Percentiles rank a stretch among this genome's conserved stretches.
Conservation (phyloP, 2,888 invertebrate genomes). For the Apoda limacodes region DNA sequence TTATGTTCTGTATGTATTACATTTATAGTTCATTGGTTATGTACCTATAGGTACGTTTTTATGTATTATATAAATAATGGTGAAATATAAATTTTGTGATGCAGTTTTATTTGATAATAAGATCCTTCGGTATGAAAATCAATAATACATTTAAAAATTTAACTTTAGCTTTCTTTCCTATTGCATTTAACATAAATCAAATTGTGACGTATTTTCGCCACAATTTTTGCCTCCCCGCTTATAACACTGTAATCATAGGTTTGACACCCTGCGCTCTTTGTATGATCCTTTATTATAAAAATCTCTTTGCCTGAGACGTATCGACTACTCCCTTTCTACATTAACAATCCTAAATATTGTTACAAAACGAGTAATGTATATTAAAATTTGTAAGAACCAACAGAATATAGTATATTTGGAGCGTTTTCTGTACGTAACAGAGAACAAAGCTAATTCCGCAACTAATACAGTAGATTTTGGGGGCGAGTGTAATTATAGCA, state of each 20-base stretch:
- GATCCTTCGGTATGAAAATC: too few species aligned
- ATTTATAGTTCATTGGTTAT: too few species aligned
- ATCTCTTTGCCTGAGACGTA: too few species aligned
- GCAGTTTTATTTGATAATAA: too few species aligned
- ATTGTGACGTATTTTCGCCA: conserved; percentile 42
- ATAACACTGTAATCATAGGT: conserved; percentile 63
- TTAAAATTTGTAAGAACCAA: conserved; percentile 6
- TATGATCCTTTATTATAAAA: conserved; percentile 13
- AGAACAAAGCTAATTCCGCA: conserved; percentile 36
- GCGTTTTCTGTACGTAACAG: conserved; percentile 26
- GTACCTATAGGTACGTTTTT: too few species aligned
- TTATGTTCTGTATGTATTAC: too few species aligned
- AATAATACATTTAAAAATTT: too few species aligned
- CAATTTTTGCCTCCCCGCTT: conserved; percentile 47
- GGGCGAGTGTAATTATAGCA: conserved; percentile 57
- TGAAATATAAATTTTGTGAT: too few species aligned
- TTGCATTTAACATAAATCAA: conserved; percentile 1
- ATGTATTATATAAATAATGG: too few species aligned
- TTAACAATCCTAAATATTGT: too few species aligned
- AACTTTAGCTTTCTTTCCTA: too few species aligned
- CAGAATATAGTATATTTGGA: conserved; percentile 2
- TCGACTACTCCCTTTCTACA: too few species aligned
- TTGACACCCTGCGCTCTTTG: conserved; percentile 41
- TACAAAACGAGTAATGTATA: conserved; percentile 24
- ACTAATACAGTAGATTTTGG: conserved; percentile 54